Base-by-base conservation (phyloP, 2,888 invertebrate species). In the Acrobasis repandana region DNA sequence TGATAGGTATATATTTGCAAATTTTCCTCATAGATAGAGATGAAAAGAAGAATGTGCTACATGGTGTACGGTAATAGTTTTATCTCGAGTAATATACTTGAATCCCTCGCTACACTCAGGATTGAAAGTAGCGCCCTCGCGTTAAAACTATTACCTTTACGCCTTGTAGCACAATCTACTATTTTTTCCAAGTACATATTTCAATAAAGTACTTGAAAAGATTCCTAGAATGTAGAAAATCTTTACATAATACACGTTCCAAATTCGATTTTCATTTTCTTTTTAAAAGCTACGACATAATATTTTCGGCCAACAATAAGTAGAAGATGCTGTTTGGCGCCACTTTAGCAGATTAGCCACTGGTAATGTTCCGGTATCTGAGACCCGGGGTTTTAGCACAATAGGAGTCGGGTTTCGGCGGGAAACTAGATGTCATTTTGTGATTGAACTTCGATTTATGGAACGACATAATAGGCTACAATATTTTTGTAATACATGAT, bases 331-430 rank as follows among this genome's bases (percentile, higher is more conserved):
- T 76, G 70, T 75, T 75, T 73, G 73, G 67, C 71, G 68, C 76
- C 83, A 85, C 86, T 87, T 82, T 82, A 75, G 68, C 49, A 85
- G 86, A 88, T 88, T 87, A 86, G 79, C 81, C 65, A 64, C 56
- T 60, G 63, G 70, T 83, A 85, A 86, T 85, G 84, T 75, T 70
- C 83, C 86, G 84, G 80, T 75, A 63, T 65, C 36, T 58, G 63
- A 63, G 64, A 63, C 67, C 62, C 66, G 64, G 65, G 61, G 62
- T 62, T 63, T 63, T 61, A 58, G 64, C 72, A 82, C 76, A 83
- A 83, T 75, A 66, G 65, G 62, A 38, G 51, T 51, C 68, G 67
- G 67, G 63, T 65, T 75, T 72, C 65, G 61, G 63, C 65, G 72
- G 81, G 74, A 79, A 80, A 71, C 67, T 66, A 67, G 73, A 73